Evolutionary conservation across 2,113 vertebrate genomes (phyloP), one percentile per base, ranked within the genome.

Genomic region (Peromyscus polionotus): DNA sequence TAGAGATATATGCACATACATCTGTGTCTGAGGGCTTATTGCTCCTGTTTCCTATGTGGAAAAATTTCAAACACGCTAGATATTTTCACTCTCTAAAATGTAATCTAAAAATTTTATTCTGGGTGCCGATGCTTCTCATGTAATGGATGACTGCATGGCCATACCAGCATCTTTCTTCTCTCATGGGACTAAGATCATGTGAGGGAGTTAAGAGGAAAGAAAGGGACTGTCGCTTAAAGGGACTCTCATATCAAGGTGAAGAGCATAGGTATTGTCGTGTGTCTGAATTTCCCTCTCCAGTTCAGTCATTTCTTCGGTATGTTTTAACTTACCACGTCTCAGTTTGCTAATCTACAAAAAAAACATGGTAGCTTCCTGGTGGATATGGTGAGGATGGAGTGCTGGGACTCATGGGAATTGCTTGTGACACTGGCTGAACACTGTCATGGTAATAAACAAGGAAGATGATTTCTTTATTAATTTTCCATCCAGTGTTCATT

Each of bases 361-460:
- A n/a, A 51, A 39, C 31, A 54, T 51, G 28, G 48, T 0, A 3
- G 20, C 3, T 1, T 2, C 57, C 13, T 10, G 0, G 12, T 57
- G 45, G 28, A 4, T 48, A 79, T 76, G 65, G 42, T 28, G 79
- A 48, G 36, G 3, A 42, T 8, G 26, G 54, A 45, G 26, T 65
- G 73, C 4, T 8, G 20, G 57, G 33, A 22, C 33, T 0, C 5
- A 16, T 26, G 6, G 24, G 48, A 68, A 22, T 33, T 54, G 4
- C n/a, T 91, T 51, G 16, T 36, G 10, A 61, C 7, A 1, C 2
- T 45, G 14, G 3, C 68, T 95, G 70, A 28, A 59, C 67, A 7
- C 63, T 51, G 1, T 65, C 12, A 13, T 0, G 5, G 39, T 39
- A 80, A 20, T 57, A 42, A 77, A 59, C 80, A 79, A 72, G 70